These are phyloP conservation scores for Scomberomorus guttatus DNA, from an alignment of 2,797 vertebrate genomes.

Conservation along the genomic window DNA sequence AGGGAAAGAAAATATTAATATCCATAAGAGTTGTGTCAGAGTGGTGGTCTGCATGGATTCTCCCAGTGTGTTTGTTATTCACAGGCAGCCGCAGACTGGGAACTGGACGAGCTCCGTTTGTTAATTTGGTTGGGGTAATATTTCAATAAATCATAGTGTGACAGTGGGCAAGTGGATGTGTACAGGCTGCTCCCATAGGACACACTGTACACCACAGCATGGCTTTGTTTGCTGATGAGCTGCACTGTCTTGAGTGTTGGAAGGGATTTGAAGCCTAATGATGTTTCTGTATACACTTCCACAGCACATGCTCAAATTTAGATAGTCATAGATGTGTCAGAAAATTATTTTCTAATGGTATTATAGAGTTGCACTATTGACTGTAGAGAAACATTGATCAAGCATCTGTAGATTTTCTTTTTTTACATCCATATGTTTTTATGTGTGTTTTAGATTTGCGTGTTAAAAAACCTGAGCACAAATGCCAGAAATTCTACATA, in stretches of 20 bases:
- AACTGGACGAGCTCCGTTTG: constrained; percentile 29
- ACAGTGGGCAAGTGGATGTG: constrained; percentile 30
- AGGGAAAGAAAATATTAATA: constrained; percentile 73
- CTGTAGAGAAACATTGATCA: too few species aligned
- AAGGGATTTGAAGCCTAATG: background rate
- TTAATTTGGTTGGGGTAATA: constrained; percentile 54
- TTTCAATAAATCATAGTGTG: constrained; percentile 66
- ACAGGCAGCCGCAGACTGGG: constrained; percentile 31
- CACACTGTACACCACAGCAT: constrained; percentile 8
- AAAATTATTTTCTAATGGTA: too few species aligned
- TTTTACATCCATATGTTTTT: too few species aligned
- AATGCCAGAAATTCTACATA: too few species aligned
- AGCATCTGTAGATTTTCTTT: too few species aligned
- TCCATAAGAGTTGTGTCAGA: constrained; percentile 67
- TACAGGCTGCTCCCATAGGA: constrained; percentile 11
- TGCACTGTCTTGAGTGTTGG: constrained; percentile 1
- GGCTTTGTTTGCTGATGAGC: constrained; percentile 37
- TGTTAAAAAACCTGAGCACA: too few species aligned
- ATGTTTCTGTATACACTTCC: background rate
- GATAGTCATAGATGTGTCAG: background rate
- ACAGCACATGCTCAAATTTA: background rate
- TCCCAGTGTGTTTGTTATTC: constrained; percentile 66
- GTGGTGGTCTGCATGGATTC: constrained; percentile 63
- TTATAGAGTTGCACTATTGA: too few species aligned
- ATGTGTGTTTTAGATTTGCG: too few species aligned